phyloP scores from a whole-genome alignment of 1,140 invertebrate genomes.

The Eumeta japonica region DNA sequence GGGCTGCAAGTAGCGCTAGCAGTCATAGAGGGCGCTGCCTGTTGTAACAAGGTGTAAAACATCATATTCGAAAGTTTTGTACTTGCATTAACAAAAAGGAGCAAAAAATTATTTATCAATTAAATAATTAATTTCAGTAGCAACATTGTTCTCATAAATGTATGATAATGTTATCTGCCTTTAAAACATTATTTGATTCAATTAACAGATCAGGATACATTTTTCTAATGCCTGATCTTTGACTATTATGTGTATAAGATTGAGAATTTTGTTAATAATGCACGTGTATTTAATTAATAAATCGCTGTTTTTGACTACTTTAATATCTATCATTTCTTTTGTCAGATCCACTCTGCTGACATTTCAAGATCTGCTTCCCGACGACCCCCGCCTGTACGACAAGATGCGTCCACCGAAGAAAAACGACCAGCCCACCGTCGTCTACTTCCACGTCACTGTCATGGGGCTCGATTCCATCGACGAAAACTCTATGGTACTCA shows the following conservation, averaged over 20 bases:
- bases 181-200: too few species aligned
- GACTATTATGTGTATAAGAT: conserved; percentile 2
- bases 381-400: conserved; percentile 82
- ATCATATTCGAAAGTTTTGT: too few species aligned
- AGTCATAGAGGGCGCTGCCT: too few species aligned
- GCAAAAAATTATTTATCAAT: conserved; percentile 5
- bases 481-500: conserved; percentile 83
- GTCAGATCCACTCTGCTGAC: conserved; percentile 67
- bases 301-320: neutral
- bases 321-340: neutral
- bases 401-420: conserved; percentile 89
- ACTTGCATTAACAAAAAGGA: too few species aligned
- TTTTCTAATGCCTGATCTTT: too few species aligned
- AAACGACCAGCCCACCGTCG: conserved; percentile 80
- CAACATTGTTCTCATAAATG: neutral
- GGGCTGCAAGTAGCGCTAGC: too few species aligned
- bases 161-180: too few species aligned
- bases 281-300: neutral
- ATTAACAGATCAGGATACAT: too few species aligned
- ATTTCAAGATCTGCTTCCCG: conserved; percentile 80
- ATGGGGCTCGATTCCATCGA: conserved; percentile 91
- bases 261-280: neutral
- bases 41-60: too few species aligned
- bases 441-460: conserved; percentile 89
- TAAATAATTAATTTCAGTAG: neutral